Percentiles rank a stretch among this genome's conserved stretches.
Conservation (phyloP, 1,140 invertebrate species). For the Contarinia nasturtii region DNA sequence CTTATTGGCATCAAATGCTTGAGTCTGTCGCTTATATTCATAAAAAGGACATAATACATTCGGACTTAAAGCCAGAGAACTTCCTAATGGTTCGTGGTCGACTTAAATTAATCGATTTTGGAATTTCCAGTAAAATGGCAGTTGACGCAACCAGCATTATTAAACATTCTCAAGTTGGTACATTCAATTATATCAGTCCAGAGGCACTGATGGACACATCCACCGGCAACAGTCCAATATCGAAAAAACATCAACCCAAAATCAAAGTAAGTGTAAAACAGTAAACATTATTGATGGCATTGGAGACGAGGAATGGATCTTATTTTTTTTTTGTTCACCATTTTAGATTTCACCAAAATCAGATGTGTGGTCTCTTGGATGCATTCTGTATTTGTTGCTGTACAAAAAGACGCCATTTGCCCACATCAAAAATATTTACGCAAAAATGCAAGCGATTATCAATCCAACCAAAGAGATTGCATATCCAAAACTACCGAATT, state of each 20-base stretch:
- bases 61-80: slow-evolving; percentile 93
- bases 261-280: slow-evolving; percentile 11
- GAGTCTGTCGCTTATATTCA: slow-evolving; percentile 82
- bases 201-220: slow-evolving; percentile 58
- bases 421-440: slow-evolving; percentile 50
- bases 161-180: slow-evolving; percentile 64
- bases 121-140: slow-evolving; percentile 82
- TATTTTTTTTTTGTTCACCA: slow-evolving; percentile 15
- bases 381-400: slow-evolving; percentile 85
- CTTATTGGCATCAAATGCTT: slow-evolving; percentile 91
- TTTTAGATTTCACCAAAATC: slow-evolving; percentile 86
- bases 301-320: neutral
- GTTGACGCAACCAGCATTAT: slow-evolving; percentile 78
- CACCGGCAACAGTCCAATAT: slow-evolving; percentile 14
- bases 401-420: slow-evolving; percentile 85
- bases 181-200: slow-evolving; percentile 92
- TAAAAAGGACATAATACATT: slow-evolving; percentile 78
- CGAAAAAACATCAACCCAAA: slow-evolving; percentile 16
- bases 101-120: slow-evolving; percentile 95
- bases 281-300: neutral
- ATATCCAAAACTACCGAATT: slow-evolving; percentile 34
- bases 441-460: slow-evolving; percentile 68
- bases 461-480: slow-evolving; percentile 54
- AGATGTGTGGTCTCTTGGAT: slow-evolving; percentile 95
- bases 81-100: slow-evolving; percentile 75